Base-by-base conservation (phyloP, 2,888 invertebrate species). In the Tholera decimalis region DNA sequence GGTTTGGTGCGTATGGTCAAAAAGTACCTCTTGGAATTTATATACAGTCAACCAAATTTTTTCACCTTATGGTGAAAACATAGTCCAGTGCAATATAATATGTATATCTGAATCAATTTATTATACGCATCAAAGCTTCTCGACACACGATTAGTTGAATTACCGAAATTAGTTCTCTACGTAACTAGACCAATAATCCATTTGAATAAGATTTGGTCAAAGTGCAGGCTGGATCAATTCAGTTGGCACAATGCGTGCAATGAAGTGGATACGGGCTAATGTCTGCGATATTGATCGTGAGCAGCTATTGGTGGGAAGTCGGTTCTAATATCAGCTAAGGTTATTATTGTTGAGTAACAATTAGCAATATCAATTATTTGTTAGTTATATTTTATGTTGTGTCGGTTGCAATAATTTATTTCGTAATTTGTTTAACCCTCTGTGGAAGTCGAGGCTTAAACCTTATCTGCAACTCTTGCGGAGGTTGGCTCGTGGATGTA, bases 241-340 rank as follows among this genome's bases (percentile, higher is more conserved):
- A 60, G 43, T 59, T 18, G 35, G 55, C 47, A 77, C 74, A 73
- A 77, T 77, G 73, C 56, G 67, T 56, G 67, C 73, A 73, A 15
- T 56, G 67, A 73, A 73, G 73, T 44, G 74, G 56, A 66, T 47
- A 15, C 24, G 47, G 51, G 43, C 66, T 73, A 73, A 73, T 73
- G 67, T 73, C 65, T 65, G 20, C 33, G 39, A 47, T 73, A 73
- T 73, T 77, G 73, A 77, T 77, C 73, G 78, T 30, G 39, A 18
- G n/a, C 30, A 41, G 55, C 59, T 44, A 59, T 41, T 73, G 43
- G 43, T 41, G 22, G 18, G 73, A 56, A 56, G 47, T 7, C 41
- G 46, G 46, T 51, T 24, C 33, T n/a, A 26, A 44, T 58, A 37
- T 9, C 13, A 55, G 50, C 33, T 56, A 30, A 35, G 41, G 57